phyloP scores from a whole-genome alignment of 2,113 vertebrate species.

The Entelurus aequoreus region DNA sequence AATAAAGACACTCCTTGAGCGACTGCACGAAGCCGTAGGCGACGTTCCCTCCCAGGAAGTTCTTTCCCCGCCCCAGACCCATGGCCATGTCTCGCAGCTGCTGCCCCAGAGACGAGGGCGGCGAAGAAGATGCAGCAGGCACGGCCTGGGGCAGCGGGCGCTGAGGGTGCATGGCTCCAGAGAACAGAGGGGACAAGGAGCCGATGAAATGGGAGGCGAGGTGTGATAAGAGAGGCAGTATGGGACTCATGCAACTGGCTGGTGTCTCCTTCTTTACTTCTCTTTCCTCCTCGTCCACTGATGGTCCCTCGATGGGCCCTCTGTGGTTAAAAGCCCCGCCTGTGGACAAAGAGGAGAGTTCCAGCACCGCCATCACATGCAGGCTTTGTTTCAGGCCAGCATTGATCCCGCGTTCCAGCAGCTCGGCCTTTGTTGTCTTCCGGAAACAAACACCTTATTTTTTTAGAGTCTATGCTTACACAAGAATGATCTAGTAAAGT shows the following conservation, averaged over 20 bases:
- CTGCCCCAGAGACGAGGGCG: constrained; percentile 50
- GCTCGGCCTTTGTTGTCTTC: constrained; percentile 20
- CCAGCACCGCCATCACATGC: constrained; percentile 26
- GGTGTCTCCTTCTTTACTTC: constrained; percentile 26
- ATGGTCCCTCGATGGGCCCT: constrained; percentile 37
- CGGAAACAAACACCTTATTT: no score
- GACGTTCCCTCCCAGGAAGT: constrained; percentile 63
- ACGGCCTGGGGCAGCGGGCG: constrained; percentile 57
- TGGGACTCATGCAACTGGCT: constrained; percentile 14
- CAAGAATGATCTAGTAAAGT: no score
- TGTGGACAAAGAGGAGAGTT: constrained; percentile 51
- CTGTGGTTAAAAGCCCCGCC: constrained; percentile 17
- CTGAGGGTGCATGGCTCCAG: constrained; percentile 62
- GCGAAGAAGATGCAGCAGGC: constrained; percentile 12
- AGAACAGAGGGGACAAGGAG: background rate
- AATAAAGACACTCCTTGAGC: constrained; percentile 76
- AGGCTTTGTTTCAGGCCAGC: constrained; percentile 5
- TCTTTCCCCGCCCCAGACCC: constrained; percentile 51
- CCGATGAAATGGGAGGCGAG: constrained; percentile 17
- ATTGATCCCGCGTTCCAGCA: constrained; percentile 27
- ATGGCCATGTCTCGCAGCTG: constrained; percentile 48
- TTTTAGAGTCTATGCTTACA: no score
- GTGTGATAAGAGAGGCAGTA: constrained; percentile 17
- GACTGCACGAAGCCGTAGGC: constrained; percentile 68
- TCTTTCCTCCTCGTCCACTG: constrained; percentile 8